These are phyloP conservation scores for Dermochelys coriacea DNA, from an alignment of 2,797 vertebrate species.

Conservation along the genomic window DNA sequence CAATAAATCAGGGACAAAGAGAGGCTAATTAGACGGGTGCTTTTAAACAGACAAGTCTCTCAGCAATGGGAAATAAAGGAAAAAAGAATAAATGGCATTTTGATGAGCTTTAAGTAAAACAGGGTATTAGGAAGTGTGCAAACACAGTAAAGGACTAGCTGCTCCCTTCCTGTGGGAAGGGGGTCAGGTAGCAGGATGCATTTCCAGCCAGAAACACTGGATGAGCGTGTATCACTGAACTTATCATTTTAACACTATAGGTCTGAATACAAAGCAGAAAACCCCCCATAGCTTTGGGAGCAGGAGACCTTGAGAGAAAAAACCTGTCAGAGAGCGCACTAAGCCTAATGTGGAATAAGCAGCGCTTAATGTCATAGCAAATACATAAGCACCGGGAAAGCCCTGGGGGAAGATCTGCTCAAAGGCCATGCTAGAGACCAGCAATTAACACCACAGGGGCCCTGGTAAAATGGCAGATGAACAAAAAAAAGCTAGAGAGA, in stretches of 20 bases:
- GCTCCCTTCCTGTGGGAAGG: constrained; percentile 20
- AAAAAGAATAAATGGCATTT: constrained; percentile 7
- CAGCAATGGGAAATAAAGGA: constrained; percentile 34
- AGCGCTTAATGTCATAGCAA: constrained; percentile 77
- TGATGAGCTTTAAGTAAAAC: constrained; percentile 54
- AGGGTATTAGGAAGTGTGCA: not conserved
- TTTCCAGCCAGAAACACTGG: constrained; percentile 33
- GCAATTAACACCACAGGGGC: constrained; percentile 68
- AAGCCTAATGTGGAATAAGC: constrained; percentile 77
- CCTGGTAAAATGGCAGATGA: constrained; percentile 69
- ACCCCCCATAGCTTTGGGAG: constrained; percentile 61
- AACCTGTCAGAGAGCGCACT: constrained; percentile 57
- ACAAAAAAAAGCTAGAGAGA: constrained; percentile 65
- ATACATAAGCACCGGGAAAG: constrained; percentile 66
- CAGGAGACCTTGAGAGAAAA: constrained; percentile 55
- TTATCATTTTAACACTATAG: constrained; percentile 70
- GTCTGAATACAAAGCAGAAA: constrained; percentile 66
- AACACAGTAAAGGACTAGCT: not conserved
- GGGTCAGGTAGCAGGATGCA: constrained; percentile 13
- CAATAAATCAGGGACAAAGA: not conserved
- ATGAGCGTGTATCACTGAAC: not conserved
- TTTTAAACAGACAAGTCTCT: constrained; percentile 59
- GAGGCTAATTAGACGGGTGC: constrained; percentile 13
- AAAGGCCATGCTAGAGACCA: constrained; percentile 58
- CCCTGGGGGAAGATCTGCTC: constrained; percentile 64